phyloP scores from a whole-genome alignment of 2,797 vertebrate genomes.

The Gambusia yucatana region DNA sequence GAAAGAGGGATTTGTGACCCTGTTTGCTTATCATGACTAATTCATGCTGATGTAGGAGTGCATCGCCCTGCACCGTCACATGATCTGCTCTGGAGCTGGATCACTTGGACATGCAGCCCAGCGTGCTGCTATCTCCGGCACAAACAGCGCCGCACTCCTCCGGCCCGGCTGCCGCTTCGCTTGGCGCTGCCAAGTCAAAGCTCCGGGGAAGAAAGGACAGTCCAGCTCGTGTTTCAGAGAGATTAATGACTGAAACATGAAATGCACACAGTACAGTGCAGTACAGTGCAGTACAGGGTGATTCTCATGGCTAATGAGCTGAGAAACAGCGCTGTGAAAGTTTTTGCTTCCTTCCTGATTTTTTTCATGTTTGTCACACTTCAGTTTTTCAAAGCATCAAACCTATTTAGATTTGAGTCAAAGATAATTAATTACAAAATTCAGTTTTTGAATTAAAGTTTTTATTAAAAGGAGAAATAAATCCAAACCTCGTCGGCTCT shows the following conservation, averaged over 20 bases:
- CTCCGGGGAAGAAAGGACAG: not conserved
- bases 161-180: not conserved
- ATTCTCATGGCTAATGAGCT: constrained; percentile 13
- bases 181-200: constrained; percentile 25
- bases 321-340: not conserved
- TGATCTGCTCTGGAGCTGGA: constrained; percentile 29
- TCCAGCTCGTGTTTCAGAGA: not conserved
- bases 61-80: constrained; percentile 45
- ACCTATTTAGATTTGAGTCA: no score
- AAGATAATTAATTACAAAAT: not conserved
- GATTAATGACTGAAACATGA: not conserved
- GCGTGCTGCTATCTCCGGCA: constrained; percentile 21
- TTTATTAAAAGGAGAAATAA: no score
- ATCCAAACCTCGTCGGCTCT: not conserved
- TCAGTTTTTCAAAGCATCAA: not conserved
- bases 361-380: no score
- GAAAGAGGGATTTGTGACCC: constrained; percentile 57
- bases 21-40: constrained; percentile 62
- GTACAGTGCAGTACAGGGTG: constrained; percentile 15
- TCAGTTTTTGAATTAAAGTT: not conserved
- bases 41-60: constrained; percentile 68
- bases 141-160: not conserved
- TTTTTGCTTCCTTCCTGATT: no score
- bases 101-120: constrained; percentile 28
- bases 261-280: constrained; percentile 14